Base-by-base conservation (phyloP, 2,797 vertebrate genomes). In the Lepus townsendii region DNA sequence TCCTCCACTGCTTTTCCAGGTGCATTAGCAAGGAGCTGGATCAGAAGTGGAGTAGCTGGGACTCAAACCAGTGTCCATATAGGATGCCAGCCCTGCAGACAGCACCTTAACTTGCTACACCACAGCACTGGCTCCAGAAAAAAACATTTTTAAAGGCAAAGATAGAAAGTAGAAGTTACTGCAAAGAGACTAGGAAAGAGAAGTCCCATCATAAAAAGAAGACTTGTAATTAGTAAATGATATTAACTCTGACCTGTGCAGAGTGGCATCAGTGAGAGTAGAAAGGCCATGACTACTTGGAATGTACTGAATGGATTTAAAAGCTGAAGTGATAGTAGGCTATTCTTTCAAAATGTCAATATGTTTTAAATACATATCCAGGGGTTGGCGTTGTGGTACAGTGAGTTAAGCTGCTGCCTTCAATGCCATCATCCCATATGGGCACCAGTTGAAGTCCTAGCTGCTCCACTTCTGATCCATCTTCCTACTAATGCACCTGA, bases 101-200 rank as follows among this genome's bases (percentile, higher is more conserved):
- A 47, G 42, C 42, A 47, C 8, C 42, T 47, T 47, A 47, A 47
- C 42, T 8, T 47, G 42, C 42, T 47, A 47, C 8, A 9, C 42
- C 42, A 47, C 42, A 47, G 42, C 42, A 47, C 42, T 47, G 42
- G 42, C 42, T 47, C 42, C 42, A 47, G 42, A 47, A 47, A 77
- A 83, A 78, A 95, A 76, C 20, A 80, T 68, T 42, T 90, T 92
- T 60, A 52, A 92, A 88, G 50, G 47, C 52, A 89, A 86, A 71
- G 47, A 83, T 12, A 66, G 22, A 75, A 83, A 78, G 66, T 7
- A 10, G 52, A 26, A 62, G 42, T 38, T 60, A 12, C 30, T 24
- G 16, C 42, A 73, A 89, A 73, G 57, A 54, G 63, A 62, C 14
- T 30, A 75, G 32, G 6, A 20, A 75, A 75, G 26, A 63, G 14